These are phyloP conservation scores for Pantherophis guttatus DNA, from an alignment of 2,113 vertebrate genomes.

Conservation along the genomic window DNA sequence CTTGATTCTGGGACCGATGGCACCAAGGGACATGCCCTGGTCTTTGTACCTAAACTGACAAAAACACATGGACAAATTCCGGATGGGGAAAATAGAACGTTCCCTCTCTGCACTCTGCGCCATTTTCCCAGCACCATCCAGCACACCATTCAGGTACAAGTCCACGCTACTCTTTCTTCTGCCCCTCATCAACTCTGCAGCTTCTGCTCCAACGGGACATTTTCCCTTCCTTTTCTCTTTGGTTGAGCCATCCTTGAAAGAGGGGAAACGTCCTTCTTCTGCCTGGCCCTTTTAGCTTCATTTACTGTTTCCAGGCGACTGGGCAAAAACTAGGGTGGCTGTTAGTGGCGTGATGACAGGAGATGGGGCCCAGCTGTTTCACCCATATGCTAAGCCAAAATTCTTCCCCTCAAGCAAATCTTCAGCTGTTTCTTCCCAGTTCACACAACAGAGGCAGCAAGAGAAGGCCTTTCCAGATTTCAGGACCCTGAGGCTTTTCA, in stretches of 20 bases:
- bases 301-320: constrained; percentile 6
- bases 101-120: constrained; percentile 81
- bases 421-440: constrained; percentile 13
- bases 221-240: accelerated
- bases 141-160: constrained; percentile 82
- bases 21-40: constrained; percentile 68
- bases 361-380: constrained; percentile 53
- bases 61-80: constrained; percentile 47
- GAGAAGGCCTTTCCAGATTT: not conserved
- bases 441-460: not conserved
- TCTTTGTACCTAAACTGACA: constrained; percentile 79
- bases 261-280: not conserved
- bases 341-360: not conserved
- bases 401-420: not conserved
- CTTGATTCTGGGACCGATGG: constrained; percentile 83
- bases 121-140: constrained; percentile 80
- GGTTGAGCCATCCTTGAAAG: not conserved
- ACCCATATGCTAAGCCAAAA: not conserved
- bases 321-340: not conserved
- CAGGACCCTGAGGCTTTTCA: not conserved
- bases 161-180: not conserved
- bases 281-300: not conserved
- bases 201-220: accelerated
- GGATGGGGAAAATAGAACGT: not conserved
- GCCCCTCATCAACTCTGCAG: accelerated